A percentile compares a stretch with the other conserved stretches of the same genome.
These are phyloP conservation scores for Crossocerus cetratus DNA, from an alignment of 2,888 invertebrate species.

Conservation along the genomic window DNA sequence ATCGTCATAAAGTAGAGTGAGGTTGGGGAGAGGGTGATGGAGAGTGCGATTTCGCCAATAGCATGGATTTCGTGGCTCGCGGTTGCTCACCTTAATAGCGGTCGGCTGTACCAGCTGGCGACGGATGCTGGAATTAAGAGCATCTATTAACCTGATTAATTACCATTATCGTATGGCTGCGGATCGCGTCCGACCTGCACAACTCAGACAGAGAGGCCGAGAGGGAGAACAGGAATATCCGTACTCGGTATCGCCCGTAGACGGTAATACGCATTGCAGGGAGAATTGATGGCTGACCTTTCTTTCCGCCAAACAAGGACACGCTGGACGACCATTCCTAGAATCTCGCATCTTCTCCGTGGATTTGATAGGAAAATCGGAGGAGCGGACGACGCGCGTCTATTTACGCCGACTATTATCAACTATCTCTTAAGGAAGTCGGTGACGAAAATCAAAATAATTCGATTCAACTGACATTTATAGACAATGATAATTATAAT, in stretches of 20 bases:
- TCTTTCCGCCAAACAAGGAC: too few relatives aligned
- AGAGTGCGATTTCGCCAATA: slow-evolving; percentile 12
- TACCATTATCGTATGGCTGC: slow-evolving; percentile 62
- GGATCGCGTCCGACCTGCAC: slow-evolving; percentile 25
- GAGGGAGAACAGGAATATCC: slow-evolving; percentile 33
- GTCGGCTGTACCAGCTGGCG: slow-evolving; percentile 41
- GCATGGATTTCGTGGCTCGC: slow-evolving; percentile 36
- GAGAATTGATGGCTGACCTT: neutral
- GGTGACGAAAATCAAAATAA: too few relatives aligned
- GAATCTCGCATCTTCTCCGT: slow-evolving; percentile 16
- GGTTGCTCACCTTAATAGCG: slow-evolving; percentile 43
- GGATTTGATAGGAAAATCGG: slow-evolving; percentile 13
- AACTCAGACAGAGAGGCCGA: too few relatives aligned
- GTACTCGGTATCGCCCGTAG: slow-evolving; percentile 21
- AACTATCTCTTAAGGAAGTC: too few relatives aligned
- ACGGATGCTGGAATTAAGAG: slow-evolving; percentile 44
- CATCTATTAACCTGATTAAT: slow-evolving; percentile 68
- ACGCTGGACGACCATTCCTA: slow-evolving; percentile 7
- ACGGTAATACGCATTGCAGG: slow-evolving; percentile 22
- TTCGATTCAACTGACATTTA: too few relatives aligned
- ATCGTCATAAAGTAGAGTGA: too few relatives aligned
- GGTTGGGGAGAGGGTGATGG: too few relatives aligned
- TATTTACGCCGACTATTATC: too few relatives aligned
- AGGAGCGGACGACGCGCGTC: too few relatives aligned
- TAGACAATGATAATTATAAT: too few relatives aligned